A percentile compares a stretch with the other conserved stretches of the same genome.
Conservation (phyloP, 2,888 invertebrate genomes). For the Elysia crispata region DNA sequence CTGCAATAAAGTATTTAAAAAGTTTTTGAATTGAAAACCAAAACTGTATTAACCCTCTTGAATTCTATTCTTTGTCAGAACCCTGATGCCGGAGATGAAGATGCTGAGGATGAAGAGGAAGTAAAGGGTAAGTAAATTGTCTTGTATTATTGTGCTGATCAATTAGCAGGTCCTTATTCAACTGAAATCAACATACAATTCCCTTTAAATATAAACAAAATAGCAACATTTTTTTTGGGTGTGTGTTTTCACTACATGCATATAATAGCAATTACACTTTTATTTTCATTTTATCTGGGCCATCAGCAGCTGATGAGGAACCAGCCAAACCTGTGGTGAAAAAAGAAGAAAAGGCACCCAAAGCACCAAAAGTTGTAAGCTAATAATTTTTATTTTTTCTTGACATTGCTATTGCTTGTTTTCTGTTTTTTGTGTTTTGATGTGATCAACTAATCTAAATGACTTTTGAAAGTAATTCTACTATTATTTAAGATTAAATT, state of each 20-base stretch:
- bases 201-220: too few relatives aligned
- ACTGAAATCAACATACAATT: too few relatives aligned
- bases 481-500: too few relatives aligned
- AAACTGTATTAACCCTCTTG: too few relatives aligned
- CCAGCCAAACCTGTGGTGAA: constrained; percentile 39
- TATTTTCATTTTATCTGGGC: constrained; percentile 23
- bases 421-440: not conserved
- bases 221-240: too few relatives aligned
- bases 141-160: too few relatives aligned
- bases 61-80: constrained; percentile 56
- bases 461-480: too few relatives aligned
- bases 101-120: constrained; percentile 56
- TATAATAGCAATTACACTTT: too few relatives aligned
- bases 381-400: not conserved
- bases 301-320: constrained; percentile 39
- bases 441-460: too few relatives aligned
- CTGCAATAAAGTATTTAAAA: not conserved
- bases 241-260: too few relatives aligned
- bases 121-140: constrained; percentile 22
- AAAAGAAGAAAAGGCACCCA: constrained; percentile 50
- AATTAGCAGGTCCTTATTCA: too few relatives aligned
- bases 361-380: constrained; percentile 47
- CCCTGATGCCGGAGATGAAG: constrained; percentile 73
- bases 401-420: not conserved
- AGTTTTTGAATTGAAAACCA: not conserved